Percentiles rank a stretch among this genome's conserved stretches.
Conservation (phyloP, 1,140 invertebrate genomes). For the Periplaneta americana region DNA sequence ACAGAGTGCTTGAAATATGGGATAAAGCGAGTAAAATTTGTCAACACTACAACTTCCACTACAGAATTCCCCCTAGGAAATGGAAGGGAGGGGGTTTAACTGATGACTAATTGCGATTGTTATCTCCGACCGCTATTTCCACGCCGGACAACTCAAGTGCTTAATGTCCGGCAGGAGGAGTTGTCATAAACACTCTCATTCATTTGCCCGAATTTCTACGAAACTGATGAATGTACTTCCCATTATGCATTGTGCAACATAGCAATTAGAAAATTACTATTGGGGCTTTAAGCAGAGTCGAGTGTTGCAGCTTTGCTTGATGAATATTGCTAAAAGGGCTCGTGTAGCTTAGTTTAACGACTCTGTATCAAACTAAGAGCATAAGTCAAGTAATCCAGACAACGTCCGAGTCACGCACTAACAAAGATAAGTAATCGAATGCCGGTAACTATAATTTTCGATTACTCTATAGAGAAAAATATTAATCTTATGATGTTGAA, state of each 20-base stretch:
- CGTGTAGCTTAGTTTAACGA: too few species aligned
- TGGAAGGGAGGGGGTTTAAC: not conserved
- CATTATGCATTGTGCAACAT: not conserved
- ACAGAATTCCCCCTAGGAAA: not conserved
- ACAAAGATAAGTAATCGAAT: too few species aligned
- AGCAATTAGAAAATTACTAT: not conserved
- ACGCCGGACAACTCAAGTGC: not conserved
- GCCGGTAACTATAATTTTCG: too few species aligned
- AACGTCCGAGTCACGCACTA: too few species aligned
- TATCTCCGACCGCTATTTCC: not conserved
- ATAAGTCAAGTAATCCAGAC: too few species aligned
- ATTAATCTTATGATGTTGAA: too few species aligned
- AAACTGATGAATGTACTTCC: not conserved
- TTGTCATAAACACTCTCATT: not conserved
- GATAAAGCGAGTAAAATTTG: not conserved
- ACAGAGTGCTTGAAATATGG: not conserved
- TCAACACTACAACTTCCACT: not conserved
- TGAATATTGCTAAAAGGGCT: too few species aligned
- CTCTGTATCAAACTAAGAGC: too few species aligned
- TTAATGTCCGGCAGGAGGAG: not conserved
- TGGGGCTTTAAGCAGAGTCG: too few species aligned
- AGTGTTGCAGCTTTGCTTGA: too few species aligned
- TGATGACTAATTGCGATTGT: not conserved
- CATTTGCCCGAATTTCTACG: not conserved
- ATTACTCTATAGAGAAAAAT: too few species aligned